Percentiles rank a stretch among this genome's conserved stretches.
These are phyloP conservation scores for Vicugna pacos DNA, from an alignment of 2,113 vertebrate species.

Conservation along the genomic window DNA sequence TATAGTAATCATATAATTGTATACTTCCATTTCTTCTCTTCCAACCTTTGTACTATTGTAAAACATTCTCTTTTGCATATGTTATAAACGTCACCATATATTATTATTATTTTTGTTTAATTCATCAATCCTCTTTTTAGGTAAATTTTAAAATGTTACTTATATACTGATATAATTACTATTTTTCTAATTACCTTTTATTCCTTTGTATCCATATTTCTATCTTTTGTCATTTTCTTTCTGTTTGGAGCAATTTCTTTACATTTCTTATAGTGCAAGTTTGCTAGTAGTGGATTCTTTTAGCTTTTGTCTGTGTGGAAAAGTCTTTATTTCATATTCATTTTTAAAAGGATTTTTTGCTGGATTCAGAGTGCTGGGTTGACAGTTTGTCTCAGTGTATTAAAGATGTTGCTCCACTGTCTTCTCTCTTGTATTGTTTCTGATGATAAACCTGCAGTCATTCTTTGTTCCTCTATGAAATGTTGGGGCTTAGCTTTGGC, in stretches of 20 bases:
- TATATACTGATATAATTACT: background rate
- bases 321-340: background rate
- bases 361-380: background rate
- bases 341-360: background rate
- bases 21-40: background rate
- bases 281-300: background rate
- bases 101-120: background rate
- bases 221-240: background rate
- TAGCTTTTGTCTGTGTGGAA: background rate
- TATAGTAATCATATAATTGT: background rate
- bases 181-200: background rate
- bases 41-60: background rate
- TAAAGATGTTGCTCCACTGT: background rate
- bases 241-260: background rate
- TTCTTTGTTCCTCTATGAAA: background rate
- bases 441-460: background rate
- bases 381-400: background rate
- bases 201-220: background rate
- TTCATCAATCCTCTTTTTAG: background rate
- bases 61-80: background rate
- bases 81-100: background rate
- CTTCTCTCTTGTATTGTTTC: background rate
- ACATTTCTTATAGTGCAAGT: background rate
- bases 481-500: background rate
- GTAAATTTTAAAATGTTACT: background rate